Evolutionary conservation across 1,140 invertebrate genomes (phyloP).

Genomic region (Liolophura sinensis): DNA sequence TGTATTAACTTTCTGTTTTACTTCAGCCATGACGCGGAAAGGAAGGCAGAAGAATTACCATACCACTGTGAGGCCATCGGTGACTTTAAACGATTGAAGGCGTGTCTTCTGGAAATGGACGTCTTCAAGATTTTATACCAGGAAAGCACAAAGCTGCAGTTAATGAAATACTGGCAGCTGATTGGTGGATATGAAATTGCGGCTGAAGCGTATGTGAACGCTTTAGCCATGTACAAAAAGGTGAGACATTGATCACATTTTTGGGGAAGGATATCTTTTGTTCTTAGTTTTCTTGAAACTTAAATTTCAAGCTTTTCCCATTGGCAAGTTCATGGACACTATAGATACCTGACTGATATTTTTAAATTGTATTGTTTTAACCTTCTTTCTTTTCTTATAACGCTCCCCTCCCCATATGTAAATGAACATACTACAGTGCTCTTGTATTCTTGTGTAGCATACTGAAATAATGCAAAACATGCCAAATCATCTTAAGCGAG

Average conservation of each 20-base stretch:
- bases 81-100: conserved; percentile 25
- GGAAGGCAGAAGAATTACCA: conserved; percentile 34
- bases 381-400: too few relatives aligned
- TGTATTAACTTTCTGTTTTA: neutral
- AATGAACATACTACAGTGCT: too few relatives aligned
- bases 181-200: conserved; percentile 32
- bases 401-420: too few relatives aligned
- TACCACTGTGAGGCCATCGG: conserved; percentile 25
- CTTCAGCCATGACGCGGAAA: conserved; percentile 15
- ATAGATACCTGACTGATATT: too few relatives aligned
- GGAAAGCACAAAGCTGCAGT: conserved; percentile 23
- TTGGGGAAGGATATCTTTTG: neutral
- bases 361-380: too few relatives aligned
- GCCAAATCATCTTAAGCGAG: too few relatives aligned
- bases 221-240: conserved; percentile 16
- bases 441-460: too few relatives aligned
- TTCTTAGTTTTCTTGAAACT: too few relatives aligned
- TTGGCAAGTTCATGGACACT: too few relatives aligned
- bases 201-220: conserved; percentile 18
- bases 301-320: too few relatives aligned
- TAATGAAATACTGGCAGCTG: conserved; percentile 35
- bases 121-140: conserved; percentile 31
- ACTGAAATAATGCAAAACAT: too few relatives aligned
- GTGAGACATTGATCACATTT: conserved; percentile 14
- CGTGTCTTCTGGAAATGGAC: conserved; percentile 17